These are phyloP conservation scores for Octomys mimax DNA, from an alignment of 2,797 vertebrate genomes.

Conservation along the genomic window DNA sequence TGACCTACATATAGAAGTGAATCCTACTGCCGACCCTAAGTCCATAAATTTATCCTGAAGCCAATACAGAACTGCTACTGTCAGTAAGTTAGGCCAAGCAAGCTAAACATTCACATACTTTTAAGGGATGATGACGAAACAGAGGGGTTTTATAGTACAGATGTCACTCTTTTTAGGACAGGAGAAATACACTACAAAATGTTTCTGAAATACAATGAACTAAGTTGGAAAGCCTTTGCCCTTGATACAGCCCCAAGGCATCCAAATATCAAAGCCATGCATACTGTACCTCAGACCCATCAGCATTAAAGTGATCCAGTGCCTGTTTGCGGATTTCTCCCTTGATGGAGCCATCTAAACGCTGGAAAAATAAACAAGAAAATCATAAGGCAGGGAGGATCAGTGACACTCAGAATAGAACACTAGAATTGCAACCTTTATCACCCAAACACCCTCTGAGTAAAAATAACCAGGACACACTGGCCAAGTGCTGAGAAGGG, in stretches of 20 bases:
- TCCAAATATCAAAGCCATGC: conserved; percentile 40
- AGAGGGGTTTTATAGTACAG: not conserved
- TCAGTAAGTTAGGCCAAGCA: not conserved
- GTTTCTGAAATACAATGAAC: conserved; percentile 30
- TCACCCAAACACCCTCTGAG: conserved; percentile 89
- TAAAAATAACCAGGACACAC: conserved; percentile 93
- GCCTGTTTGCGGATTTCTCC: conserved; percentile 99
- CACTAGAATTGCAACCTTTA: conserved; percentile 70
- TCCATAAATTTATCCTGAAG: not conserved
- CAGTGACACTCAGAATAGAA: conserved; percentile 73
- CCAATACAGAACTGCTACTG: not conserved
- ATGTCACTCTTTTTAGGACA: not conserved
- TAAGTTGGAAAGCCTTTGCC: not conserved
- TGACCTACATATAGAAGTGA: not conserved
- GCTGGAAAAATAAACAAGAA: conserved; percentile 89
- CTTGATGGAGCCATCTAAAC: conserved; percentile 98
- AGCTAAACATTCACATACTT: not conserved
- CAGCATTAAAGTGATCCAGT: conserved; percentile 99
- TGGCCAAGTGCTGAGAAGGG: conserved; percentile 56
- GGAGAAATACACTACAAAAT: not conserved
- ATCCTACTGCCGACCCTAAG: not conserved
- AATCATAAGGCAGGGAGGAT: conserved; percentile 76
- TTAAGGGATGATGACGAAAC: not conserved
- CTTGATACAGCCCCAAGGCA: conserved; percentile 6
- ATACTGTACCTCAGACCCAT: conserved; percentile 96